Evolutionary conservation across 2,888 invertebrate genomes (phyloP).

Genomic region (Mechanitis messenoides): DNA sequence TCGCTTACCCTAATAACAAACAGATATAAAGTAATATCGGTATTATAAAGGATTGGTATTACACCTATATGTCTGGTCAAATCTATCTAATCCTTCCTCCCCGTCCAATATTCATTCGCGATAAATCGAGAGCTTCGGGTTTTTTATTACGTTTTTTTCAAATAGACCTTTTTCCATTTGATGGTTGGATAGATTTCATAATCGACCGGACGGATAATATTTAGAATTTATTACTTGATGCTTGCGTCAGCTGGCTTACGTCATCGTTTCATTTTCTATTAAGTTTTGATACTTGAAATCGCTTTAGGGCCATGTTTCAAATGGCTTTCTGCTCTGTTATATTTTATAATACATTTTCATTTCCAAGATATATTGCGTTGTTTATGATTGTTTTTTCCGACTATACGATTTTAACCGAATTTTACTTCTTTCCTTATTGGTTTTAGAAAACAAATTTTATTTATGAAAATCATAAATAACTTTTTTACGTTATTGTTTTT

Average conservation of each 20-base stretch:
- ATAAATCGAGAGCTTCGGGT: not conserved
- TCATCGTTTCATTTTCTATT: not conserved
- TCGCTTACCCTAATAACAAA: no score
- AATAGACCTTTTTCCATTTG: constrained; percentile 4
- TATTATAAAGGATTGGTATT: no score
- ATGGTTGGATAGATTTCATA: constrained; percentile 5
- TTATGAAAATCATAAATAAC: no score
- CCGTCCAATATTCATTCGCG: constrained; percentile 3
- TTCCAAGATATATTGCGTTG: not conserved
- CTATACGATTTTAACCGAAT: not conserved
- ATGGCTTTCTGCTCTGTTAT: not conserved
- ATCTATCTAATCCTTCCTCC: constrained; percentile 6
- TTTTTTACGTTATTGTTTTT: no score
- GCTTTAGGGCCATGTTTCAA: not conserved
- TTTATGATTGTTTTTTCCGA: not conserved
- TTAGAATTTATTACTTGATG: constrained; percentile 4
- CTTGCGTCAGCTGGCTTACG: constrained; percentile 3
- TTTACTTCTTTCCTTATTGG: no score
- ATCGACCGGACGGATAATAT: constrained; percentile 1
- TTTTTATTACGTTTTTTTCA: constrained; percentile 1
- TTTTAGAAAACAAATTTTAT: no score
- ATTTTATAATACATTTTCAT: not conserved
- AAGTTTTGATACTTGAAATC: constrained; percentile 5
- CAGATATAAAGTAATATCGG: no score
- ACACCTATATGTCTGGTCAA: not conserved